Evolutionary conservation across 2,113 vertebrate genomes (phyloP), one percentile per base, ranked within the genome.

Genomic region (Pterocles orientalis): DNA sequence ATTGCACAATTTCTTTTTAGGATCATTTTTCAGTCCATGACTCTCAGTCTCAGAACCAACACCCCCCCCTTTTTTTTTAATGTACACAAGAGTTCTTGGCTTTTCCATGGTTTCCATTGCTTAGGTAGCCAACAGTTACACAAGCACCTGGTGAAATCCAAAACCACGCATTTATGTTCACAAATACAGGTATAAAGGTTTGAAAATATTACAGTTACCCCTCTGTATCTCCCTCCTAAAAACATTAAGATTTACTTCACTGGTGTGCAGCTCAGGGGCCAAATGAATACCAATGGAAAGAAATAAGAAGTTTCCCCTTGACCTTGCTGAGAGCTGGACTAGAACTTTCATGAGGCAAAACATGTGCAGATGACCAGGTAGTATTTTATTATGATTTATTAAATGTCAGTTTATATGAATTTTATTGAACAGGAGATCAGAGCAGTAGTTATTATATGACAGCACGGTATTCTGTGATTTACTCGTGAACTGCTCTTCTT

Each of bases 301-400:
- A 73, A 73, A 68, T 1, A 43, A 26, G 21, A 96, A 76, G 34
- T 54, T 90, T 94, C 58, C n/a, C 72, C 31, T 26, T 85, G 82
- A 86, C 68, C 58, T 90, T 77, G 54, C 57, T 71, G 68, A n/a
- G 58, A 94, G 23, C 64, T 73, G 34, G 43, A 68, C 39, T 60
- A 85, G 50, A 93, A 75, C 47, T 69, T 91, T 10, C 61, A 69
- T 11, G 21, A 91, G 19, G n/a, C 50, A 91, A 86, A 89, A 89
- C 48, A 91, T 53, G 93, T 91, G 39, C 72, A 84, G 58, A 94
- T 26, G 15, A 91, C 28, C 21, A 84, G 34, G 33, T 9, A 86
- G 39, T 54, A 80, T 58, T 92, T 92, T 79, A 91, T 68, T 92
- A 75, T 57, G 45, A 84, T 71, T 96, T 91, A 95, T 94, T 94